Percentiles rank a stretch among this genome's conserved stretches.
phyloP scores from a whole-genome alignment of 2,797 vertebrate genomes.

The Catamblyrhynchus diadema region DNA sequence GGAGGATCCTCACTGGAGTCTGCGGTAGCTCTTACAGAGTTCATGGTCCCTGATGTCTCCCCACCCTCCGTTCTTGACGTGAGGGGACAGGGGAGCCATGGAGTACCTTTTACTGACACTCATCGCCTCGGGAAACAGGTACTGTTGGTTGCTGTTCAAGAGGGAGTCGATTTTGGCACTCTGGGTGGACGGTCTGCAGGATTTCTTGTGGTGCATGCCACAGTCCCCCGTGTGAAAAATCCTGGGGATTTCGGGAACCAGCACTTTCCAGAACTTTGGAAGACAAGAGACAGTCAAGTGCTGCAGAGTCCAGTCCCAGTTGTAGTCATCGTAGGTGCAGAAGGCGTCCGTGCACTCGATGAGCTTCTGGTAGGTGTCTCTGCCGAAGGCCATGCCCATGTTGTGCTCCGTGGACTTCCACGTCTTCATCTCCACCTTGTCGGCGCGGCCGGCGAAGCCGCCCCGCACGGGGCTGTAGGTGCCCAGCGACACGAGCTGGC shows the following conservation, averaged over 20 bases:
- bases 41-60: slow-evolving; percentile 99
- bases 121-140: slow-evolving; percentile 91
- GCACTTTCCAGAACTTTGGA: slow-evolving; percentile 94
- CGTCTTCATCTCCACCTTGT: slow-evolving; percentile 91
- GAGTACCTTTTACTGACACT: slow-evolving; percentile 88
- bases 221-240: slow-evolving; percentile 96
- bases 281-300: slow-evolving; percentile 92
- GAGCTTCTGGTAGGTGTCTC: slow-evolving; percentile 89
- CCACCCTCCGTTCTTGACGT: slow-evolving; percentile 97
- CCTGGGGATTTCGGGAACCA: slow-evolving; percentile 91
- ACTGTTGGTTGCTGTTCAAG: slow-evolving; percentile 86
- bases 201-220: slow-evolving; percentile 97
- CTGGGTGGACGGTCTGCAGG: slow-evolving; percentile 88
- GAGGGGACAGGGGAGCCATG: slow-evolving; percentile 85
- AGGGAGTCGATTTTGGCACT: slow-evolving; percentile 92
- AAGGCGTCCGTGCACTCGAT: slow-evolving; percentile 91
- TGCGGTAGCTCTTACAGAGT: slow-evolving; percentile 96
- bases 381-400: slow-evolving; percentile 93
- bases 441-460: slow-evolving; percentile 84
- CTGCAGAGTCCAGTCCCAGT: slow-evolving; percentile 99
- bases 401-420: slow-evolving; percentile 99
- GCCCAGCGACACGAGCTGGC: slow-evolving; percentile 90
- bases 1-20: slow-evolving; percentile 87
- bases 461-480: slow-evolving; percentile 83
- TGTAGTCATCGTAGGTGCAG: slow-evolving; percentile 98